Percentiles rank a stretch among this genome's conserved stretches.
Evolutionary conservation across 1,140 invertebrate genomes (phyloP).

Genomic region (Ceratitis capitata): DNA sequence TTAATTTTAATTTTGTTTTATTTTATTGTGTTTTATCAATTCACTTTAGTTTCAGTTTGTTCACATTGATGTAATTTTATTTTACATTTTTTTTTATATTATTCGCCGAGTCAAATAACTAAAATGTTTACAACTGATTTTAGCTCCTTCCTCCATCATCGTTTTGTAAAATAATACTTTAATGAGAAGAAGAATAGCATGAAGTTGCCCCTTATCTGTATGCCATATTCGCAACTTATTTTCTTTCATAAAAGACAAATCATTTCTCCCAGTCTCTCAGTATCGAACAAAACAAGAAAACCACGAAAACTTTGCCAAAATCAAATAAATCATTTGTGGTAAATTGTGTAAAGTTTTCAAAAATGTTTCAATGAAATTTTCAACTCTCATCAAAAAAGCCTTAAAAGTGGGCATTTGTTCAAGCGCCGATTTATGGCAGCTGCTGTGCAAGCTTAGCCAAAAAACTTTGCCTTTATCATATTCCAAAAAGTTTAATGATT

Average conservation of each 20-base stretch:
- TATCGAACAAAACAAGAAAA: background rate
- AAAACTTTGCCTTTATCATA: background rate
- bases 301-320: background rate
- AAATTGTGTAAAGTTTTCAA: background rate
- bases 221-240: background rate
- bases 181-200: no score
- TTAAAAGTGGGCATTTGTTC: background rate
- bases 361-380: background rate
- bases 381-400: background rate
- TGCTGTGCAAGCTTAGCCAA: background rate
- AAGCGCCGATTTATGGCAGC: background rate
- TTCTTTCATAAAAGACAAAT: background rate
- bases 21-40: no score
- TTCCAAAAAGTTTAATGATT: constrained; percentile 11
- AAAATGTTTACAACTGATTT: no score
- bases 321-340: constrained; percentile 5
- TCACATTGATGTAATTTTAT: no score
- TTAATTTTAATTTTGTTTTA: no score
- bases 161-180: no score
- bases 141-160: no score
- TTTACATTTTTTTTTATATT: no score
- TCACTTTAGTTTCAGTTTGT: no score
- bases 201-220: no score
- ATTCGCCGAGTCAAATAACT: no score
- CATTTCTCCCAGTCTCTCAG: background rate